A percentile compares a stretch with the other conserved stretches of the same genome.
phyloP scores from a whole-genome alignment of 2,797 vertebrate genomes.

The Chlorospingus semifuscus region DNA sequence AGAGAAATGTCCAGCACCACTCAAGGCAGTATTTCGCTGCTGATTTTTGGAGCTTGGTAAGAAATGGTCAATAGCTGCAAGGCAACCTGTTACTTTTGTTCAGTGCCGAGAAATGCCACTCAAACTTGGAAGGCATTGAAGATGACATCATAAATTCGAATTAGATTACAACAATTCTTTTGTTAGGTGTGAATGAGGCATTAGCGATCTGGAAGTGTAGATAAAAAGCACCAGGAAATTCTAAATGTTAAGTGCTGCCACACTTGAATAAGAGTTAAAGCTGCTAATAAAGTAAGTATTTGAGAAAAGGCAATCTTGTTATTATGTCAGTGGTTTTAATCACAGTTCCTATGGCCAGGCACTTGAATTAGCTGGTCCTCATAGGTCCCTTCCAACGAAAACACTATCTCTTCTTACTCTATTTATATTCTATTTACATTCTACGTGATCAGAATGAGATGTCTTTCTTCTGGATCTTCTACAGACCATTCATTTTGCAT shows the following conservation, averaged over 20 bases:
- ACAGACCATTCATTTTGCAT: not conserved
- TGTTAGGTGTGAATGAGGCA: slow-evolving; percentile 35
- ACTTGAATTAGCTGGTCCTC: not conserved
- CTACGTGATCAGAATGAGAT: not conserved
- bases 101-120: not conserved
- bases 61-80: not conserved
- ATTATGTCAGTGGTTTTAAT: not conserved
- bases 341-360: not conserved
- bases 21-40: not conserved
- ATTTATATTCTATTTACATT: not conserved
- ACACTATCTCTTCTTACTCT: not conserved
- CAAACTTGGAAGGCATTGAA: not conserved
- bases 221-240: slow-evolving; percentile 22
- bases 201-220: not conserved
- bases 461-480: not conserved
- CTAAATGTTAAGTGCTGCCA: not conserved
- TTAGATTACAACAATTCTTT: slow-evolving; percentile 21
- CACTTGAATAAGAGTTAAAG: not conserved
- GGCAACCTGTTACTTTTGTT: not conserved
- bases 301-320: not conserved
- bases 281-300: not conserved
- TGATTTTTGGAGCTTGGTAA: not conserved
- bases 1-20: not conserved
- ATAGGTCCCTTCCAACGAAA: not conserved
- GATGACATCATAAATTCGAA: slow-evolving; percentile 15